Conservation (phyloP, 2,113 vertebrate species). For the Martes martes region DNA sequence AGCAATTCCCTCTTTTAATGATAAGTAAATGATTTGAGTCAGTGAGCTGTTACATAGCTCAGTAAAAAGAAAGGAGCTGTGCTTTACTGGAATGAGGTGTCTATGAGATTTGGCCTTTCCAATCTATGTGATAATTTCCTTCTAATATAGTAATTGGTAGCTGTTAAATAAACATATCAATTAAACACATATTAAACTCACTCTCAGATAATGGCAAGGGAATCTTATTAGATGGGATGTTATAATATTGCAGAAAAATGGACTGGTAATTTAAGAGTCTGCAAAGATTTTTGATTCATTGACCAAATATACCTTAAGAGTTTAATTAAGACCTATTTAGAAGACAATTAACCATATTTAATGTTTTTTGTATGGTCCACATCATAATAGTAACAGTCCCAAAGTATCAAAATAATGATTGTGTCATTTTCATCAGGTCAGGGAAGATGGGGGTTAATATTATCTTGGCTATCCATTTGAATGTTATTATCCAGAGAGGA, state of each 20-base stretch:
- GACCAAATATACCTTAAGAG: slow-evolving; percentile 21
- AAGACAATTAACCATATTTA: slow-evolving; percentile 48
- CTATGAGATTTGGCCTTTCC: slow-evolving; percentile 36
- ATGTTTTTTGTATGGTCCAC: slow-evolving; percentile 11
- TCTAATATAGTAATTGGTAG: slow-evolving; percentile 48
- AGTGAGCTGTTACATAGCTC: slow-evolving; percentile 30
- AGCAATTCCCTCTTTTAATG: slow-evolving; percentile 62
- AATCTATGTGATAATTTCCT: slow-evolving; percentile 53
- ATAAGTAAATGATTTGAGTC: slow-evolving; percentile 44
- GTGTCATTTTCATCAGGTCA: slow-evolving; percentile 27
- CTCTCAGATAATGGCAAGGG: slow-evolving; percentile 8
- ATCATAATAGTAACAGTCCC: background rate
- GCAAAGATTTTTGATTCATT: slow-evolving; percentile 51
- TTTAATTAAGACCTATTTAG: slow-evolving; percentile 35
- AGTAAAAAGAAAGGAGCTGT: slow-evolving; percentile 40
- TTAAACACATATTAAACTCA: slow-evolving; percentile 51
- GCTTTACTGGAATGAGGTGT: slow-evolving; percentile 29
- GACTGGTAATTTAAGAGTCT: slow-evolving; percentile 50
- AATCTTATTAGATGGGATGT: slow-evolving; percentile 6
- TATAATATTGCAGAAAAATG: slow-evolving; percentile 31
- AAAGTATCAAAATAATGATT: slow-evolving; percentile 13
- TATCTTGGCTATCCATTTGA: background rate
- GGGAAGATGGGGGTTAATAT: background rate
- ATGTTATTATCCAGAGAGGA: background rate
- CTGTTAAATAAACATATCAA: slow-evolving; percentile 41